Conservation (phyloP, 2,113 vertebrate genomes). For the Nannobrachium achirus region DNA sequence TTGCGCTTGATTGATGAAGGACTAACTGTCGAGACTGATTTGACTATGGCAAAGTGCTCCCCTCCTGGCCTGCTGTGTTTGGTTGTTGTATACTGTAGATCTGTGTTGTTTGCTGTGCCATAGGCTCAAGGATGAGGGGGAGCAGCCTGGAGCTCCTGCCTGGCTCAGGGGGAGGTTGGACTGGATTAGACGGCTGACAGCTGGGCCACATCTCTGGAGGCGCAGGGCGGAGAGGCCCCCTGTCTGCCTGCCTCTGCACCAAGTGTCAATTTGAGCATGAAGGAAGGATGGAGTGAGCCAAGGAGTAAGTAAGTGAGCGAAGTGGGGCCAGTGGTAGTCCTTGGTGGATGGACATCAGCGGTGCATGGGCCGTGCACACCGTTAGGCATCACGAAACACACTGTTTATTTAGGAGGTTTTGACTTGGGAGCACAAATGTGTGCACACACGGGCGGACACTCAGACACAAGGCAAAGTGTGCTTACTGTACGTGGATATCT, state of each 20-base stretch:
- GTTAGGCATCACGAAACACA: slow-evolving; percentile 78
- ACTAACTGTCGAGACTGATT: slow-evolving; percentile 57
- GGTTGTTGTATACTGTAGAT: slow-evolving; percentile 47
- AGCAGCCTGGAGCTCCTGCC: slow-evolving; percentile 69
- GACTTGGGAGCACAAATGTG: slow-evolving; percentile 61
- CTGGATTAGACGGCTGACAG: slow-evolving; percentile 82
- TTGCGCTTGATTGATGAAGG: slow-evolving; percentile 61
- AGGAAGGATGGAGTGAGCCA: slow-evolving; percentile 76
- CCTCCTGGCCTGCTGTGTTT: slow-evolving; percentile 53
- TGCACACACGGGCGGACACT: slow-evolving; percentile 56
- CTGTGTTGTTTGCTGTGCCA: slow-evolving; percentile 67
- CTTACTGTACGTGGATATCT: slow-evolving; percentile 5
- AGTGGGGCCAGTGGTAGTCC: slow-evolving; percentile 71
- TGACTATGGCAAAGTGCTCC: slow-evolving; percentile 64
- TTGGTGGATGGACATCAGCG: slow-evolving; percentile 72
- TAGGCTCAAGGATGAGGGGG: slow-evolving; percentile 67
- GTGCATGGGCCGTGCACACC: slow-evolving; percentile 74
- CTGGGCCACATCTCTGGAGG: slow-evolving; percentile 81
- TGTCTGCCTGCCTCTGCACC: slow-evolving; percentile 76
- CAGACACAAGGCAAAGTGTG: slow-evolving; percentile 52
- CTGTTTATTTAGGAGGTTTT: slow-evolving; percentile 69
- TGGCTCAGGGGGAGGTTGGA: slow-evolving; percentile 77
- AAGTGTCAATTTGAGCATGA: slow-evolving; percentile 81
- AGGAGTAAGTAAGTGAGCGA: slow-evolving; percentile 71
- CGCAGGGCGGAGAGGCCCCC: slow-evolving; percentile 67